Base-by-base conservation (phyloP, 2,113 vertebrate species). In the Taurulus bubalis region DNA sequence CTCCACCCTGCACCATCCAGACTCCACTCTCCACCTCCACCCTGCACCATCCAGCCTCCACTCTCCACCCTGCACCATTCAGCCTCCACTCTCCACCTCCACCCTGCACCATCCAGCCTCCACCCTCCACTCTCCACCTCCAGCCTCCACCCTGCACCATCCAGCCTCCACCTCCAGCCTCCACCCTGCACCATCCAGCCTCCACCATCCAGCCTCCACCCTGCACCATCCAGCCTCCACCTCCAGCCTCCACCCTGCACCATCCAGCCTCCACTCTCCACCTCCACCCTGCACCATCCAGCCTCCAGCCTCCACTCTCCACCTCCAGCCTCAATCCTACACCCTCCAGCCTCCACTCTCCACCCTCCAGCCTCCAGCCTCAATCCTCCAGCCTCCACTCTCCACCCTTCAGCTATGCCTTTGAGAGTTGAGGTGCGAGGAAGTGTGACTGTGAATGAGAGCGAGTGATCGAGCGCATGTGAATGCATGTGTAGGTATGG, bases 341-440 rank as follows among this genome's bases (percentile, higher is more conserved):
- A n/a, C n/a, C n/a, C n/a, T n/a, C n/a, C n/a, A n/a, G n/a, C n/a
- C n/a, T n/a, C n/a, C n/a, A n/a, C n/a, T n/a, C n/a, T n/a, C n/a
- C n/a, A n/a, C n/a, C n/a, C n/a, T n/a, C n/a, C n/a, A n/a, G n/a
- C n/a, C n/a, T n/a, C n/a, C n/a, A n/a, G n/a, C n/a, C n/a, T n/a
- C n/a, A n/a, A n/a, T n/a, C n/a, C 30, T 32, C 4, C 30, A 32
- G 30, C 30, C 30, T 32, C 30, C 30, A 32, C 30, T n/a, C n/a
- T n/a, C n/a, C n/a, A n/a, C n/a, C n/a, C 34, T 34, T 1, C 34
- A 34, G 34, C 34, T 34, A 49, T 8, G 73, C 67, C 78, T 92
- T 90, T 93, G 85, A 92, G 32, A 49, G 69, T 45, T 55, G 79
- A 83, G 51, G 59, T 71, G 79, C 70, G 67, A 68, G 79, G 68